These are phyloP conservation scores for Trichonephila inaurata DNA, from an alignment of 1,140 invertebrate species.

Conservation along the genomic window DNA sequence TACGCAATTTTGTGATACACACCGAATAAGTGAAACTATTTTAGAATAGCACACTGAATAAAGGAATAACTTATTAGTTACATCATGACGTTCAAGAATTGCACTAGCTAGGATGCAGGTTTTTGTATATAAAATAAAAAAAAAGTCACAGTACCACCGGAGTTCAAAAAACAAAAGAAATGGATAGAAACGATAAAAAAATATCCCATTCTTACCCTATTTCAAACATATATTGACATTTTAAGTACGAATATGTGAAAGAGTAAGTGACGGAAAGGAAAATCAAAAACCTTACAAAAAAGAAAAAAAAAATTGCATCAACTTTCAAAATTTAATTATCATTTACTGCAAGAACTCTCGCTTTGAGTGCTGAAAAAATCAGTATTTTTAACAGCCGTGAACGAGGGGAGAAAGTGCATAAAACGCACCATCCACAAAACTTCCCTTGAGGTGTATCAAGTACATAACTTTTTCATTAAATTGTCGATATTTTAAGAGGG, in stretches of 20 bases:
- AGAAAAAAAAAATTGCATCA: not conserved
- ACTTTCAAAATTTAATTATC: not conserved
- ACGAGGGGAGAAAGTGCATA: not conserved
- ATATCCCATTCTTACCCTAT: no score
- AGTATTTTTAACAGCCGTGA: not conserved
- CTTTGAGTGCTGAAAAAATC: not conserved
- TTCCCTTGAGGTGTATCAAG: not conserved
- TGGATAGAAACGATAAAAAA: no score
- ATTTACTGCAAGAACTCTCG: not conserved
- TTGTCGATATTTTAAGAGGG: not conserved
- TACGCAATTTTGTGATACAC: no score
- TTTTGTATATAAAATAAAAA: no score
- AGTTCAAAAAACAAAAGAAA: no score
- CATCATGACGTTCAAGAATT: no score
- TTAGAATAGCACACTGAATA: no score
- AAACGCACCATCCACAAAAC: not conserved
- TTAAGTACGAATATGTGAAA: not conserved
- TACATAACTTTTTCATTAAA: not conserved
- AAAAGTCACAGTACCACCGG: no score
- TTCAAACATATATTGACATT: not conserved
- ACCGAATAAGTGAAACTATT: no score
- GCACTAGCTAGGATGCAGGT: no score
- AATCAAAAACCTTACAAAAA: not conserved
- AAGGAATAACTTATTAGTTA: no score
- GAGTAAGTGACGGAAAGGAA: not conserved